A percentile compares a stretch with the other conserved stretches of the same genome.
phyloP scores from a whole-genome alignment of 1,140 invertebrate genomes.

The Adoxophyes honmai region DNA sequence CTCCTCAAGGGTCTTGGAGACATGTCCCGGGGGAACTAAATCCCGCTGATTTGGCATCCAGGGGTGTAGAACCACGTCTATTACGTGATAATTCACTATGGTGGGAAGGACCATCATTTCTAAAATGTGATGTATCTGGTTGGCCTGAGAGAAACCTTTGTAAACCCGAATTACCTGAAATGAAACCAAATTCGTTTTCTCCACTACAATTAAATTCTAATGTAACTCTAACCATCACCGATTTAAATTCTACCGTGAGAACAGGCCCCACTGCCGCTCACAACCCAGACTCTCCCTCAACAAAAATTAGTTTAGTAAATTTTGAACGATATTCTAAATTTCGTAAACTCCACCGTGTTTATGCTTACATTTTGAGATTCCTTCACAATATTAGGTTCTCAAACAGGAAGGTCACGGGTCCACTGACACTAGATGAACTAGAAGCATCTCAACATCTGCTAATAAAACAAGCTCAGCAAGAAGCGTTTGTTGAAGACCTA shows the following conservation, averaged over 20 bases:
- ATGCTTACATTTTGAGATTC: not conserved
- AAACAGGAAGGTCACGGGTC: not conserved
- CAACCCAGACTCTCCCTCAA: not conserved
- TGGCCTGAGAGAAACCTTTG: not conserved
- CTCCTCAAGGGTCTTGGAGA: not conserved
- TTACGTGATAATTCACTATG: not conserved
- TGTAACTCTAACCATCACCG: no score
- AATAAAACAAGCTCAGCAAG: constrained; percentile 12
- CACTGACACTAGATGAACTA: constrained; percentile 1
- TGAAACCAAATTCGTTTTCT: no score
- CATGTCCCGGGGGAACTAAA: not conserved
- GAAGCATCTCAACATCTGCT: not conserved
- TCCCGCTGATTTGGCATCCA: not conserved
- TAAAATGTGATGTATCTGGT: not conserved
- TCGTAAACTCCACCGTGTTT: not conserved
- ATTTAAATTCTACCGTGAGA: no score
- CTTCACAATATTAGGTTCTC: not conserved
- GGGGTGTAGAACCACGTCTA: not conserved
- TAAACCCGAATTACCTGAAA: not conserved
- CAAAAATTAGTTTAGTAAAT: not conserved
- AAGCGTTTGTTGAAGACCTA: constrained; percentile 20
- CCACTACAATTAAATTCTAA: no score
- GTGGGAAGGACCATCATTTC: not conserved
- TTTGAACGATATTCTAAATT: not conserved
- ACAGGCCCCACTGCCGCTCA: not conserved